phyloP scores from a whole-genome alignment of 2,888 invertebrate genomes.

The Agrochola circellaris region DNA sequence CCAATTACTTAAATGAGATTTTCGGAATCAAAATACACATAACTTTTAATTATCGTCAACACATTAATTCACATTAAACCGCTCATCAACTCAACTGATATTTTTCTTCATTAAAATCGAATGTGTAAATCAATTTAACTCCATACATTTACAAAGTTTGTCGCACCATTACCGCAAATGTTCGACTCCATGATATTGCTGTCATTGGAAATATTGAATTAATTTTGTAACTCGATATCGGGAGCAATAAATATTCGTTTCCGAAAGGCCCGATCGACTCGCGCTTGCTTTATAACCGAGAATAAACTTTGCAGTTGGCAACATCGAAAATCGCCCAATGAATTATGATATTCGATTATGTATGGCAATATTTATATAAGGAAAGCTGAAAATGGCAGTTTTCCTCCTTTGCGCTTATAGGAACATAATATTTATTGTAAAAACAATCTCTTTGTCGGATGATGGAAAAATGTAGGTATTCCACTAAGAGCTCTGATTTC shows the following conservation, averaged over 20 bases:
- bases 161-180: slow-evolving; percentile 27
- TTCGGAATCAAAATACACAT: background rate
- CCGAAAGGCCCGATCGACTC: slow-evolving; percentile 47
- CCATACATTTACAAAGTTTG: slow-evolving; percentile 12
- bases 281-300: slow-evolving; percentile 49
- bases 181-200: slow-evolving; percentile 36
- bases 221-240: slow-evolving; percentile 63
- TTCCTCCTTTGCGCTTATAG: background rate
- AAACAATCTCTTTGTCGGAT: background rate
- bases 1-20: background rate
- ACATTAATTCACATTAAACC: slow-evolving; percentile 17
- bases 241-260: slow-evolving; percentile 62
- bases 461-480: background rate
- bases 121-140: slow-evolving; percentile 18
- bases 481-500: too few species aligned
- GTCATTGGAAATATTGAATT: slow-evolving; percentile 60
- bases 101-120: slow-evolving; percentile 21
- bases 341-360: slow-evolving; percentile 47
- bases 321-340: slow-evolving; percentile 38
- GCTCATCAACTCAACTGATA: slow-evolving; percentile 8
- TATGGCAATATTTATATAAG: slow-evolving; percentile 41
- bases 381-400: slow-evolving; percentile 1
- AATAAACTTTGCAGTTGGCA: slow-evolving; percentile 57
- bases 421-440: background rate
- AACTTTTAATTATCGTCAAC: background rate